phyloP scores from a whole-genome alignment of 2,113 vertebrate genomes.

The Crotalus helleri region DNA sequence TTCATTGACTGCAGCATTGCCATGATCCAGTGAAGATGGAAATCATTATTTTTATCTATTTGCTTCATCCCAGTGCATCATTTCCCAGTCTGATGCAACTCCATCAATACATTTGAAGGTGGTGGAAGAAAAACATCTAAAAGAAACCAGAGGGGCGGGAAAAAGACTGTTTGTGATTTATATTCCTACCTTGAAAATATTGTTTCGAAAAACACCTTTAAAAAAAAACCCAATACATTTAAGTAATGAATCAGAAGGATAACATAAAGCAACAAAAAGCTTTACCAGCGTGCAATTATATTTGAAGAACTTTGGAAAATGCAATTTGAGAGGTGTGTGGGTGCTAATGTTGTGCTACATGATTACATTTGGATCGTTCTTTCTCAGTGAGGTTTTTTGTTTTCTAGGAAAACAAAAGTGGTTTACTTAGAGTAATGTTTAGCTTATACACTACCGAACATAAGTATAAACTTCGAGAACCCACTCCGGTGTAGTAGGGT shows the following conservation, averaged over 20 bases:
- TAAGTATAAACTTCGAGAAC: slow-evolving; percentile 43
- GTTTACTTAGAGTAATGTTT: slow-evolving; percentile 40
- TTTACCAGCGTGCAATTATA: neutral
- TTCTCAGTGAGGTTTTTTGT: neutral
- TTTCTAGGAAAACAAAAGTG: slow-evolving; percentile 26
- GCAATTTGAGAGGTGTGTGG: neutral
- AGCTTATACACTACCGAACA: slow-evolving; percentile 25
- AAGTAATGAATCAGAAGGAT: neutral
- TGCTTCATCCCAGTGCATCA: neutral
- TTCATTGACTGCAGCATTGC: neutral
- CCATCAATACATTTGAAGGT: neutral
- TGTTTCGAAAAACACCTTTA: neutral
- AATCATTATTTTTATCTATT: neutral
- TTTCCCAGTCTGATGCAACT: neutral
- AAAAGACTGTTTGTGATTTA: neutral
- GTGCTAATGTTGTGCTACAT: neutral
- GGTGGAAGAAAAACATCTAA: neutral
- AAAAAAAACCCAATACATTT: neutral
- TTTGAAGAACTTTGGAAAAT: neutral
- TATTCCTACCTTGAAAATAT: neutral
- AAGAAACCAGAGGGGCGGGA: neutral
- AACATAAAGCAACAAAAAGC: neutral
- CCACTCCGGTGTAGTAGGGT: neutral
- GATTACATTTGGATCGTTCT: neutral
- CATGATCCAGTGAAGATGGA: neutral